Percentiles rank a stretch among this genome's conserved stretches.
Evolutionary conservation across 1,140 invertebrate species (phyloP).

Genomic region (Heliconius hermathena): DNA sequence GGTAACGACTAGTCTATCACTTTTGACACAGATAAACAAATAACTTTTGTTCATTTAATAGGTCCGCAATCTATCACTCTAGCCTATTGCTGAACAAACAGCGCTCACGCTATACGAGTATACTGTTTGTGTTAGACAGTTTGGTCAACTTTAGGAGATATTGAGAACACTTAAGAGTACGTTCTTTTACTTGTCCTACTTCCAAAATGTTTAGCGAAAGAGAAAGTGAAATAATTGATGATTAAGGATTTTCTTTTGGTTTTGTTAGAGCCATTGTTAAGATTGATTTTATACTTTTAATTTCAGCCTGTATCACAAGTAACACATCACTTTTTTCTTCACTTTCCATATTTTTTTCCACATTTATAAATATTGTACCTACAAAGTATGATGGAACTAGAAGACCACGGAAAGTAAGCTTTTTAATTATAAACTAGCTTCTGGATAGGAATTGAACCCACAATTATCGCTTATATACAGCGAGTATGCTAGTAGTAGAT

Average conservation of each 20-base stretch:
- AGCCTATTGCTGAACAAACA: not conserved
- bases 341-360: no score
- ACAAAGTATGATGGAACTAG: no score
- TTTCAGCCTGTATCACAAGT: no score
- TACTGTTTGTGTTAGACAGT: not conserved
- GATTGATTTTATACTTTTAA: no score
- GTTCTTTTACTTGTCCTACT: not conserved
- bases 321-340: no score
- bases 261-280: not conserved
- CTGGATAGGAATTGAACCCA: no score
- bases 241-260: not conserved
- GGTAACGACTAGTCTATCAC: no score
- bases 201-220: not conserved
- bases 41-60: slow-evolving; percentile 1
- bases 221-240: not conserved
- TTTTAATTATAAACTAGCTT: no score
- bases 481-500: no score
- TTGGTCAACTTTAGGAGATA: not conserved
- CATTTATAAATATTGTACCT: no score
- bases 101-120: not conserved
- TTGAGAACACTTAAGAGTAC: not conserved
- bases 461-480: no score
- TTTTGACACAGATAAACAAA: not conserved
- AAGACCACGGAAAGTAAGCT: no score
- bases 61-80: not conserved